phyloP scores from a whole-genome alignment of 2,888 invertebrate genomes.

The Deilephila porcellus region DNA sequence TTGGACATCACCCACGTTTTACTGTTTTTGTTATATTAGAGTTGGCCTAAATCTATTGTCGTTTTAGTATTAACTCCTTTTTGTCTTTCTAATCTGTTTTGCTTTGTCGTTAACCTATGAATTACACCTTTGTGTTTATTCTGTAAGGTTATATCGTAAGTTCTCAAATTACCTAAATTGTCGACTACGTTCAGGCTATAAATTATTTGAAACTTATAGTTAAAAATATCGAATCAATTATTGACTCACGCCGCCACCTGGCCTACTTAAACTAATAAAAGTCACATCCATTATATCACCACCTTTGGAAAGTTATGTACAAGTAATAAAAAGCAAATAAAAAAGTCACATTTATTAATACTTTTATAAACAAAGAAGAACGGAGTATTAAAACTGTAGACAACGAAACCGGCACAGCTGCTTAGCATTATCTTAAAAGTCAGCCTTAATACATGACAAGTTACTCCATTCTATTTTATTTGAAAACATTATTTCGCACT shows the following conservation, averaged over 20 bases:
- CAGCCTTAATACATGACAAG: neutral
- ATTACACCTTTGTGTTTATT: neutral
- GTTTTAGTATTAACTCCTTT: neutral
- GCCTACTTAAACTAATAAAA: constrained; percentile 4
- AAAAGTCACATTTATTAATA: constrained; percentile 10
- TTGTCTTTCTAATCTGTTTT: neutral
- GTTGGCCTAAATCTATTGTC: neutral
- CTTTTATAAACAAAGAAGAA: constrained; percentile 10
- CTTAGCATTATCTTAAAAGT: neutral
- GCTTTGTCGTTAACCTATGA: neutral
- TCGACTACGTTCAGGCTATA: no score
- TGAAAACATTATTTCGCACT: constrained; percentile 1
- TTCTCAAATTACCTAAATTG: no score
- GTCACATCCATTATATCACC: constrained; percentile 21
- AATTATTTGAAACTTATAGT: no score
- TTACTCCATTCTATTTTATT: constrained; percentile 6
- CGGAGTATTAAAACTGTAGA: neutral
- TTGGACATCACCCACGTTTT: constrained; percentile 17
- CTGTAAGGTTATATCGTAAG: neutral
- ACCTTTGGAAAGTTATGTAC: constrained; percentile 14
- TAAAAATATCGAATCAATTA: no score
- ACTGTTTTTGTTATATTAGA: neutral
- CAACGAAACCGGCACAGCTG: neutral
- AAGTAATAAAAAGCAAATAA: neutral
- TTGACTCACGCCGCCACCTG: neutral